Base-by-base conservation (phyloP, 2,113 vertebrate species). In the Monarcha castaneiventris region DNA sequence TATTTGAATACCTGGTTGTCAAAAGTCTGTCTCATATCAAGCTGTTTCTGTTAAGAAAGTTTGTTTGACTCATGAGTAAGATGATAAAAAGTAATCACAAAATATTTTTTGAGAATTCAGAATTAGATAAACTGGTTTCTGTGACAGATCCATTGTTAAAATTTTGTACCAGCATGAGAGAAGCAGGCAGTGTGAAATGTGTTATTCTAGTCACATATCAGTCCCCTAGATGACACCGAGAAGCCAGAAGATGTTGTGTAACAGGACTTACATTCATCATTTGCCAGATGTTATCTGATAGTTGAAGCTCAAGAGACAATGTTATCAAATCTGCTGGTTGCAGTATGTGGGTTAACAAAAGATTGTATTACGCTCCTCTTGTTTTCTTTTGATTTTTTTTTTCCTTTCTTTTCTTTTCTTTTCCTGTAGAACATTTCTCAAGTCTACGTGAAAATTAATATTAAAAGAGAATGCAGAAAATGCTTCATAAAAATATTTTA, bases 221-320 rank as follows among this genome's bases (percentile, higher is more conserved):
- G 30, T 87, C 79, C 91, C 85, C 80, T 88, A 66, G 94, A 93
- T 97, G 89, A 96, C 71, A 91, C 69, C 58, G 75, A 82, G 72
- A 93, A 96, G 77, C 89, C 95, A 93, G 93, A 83, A 97, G 90
- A 86, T 91, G 93, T 95, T 97, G 93, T 95, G 84, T 96, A 96
- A 96, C 61, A 84, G 89, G 93, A 75, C 89, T 96, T 97, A 97
- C 29, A 97, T 95, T 77, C 92, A 97, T 92, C 68, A 95, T 71
- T 91, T 87, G 87, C 95, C 97, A 98, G 97, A 95, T 98, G 95
- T 97, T 96, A 95, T 95, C 94, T 95, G 77, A 78, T 96, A 94
- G 82, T 85, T 79, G 67, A 84, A 94, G 84, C 94, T 96, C 95
- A 87, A 71, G 94, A 88, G 91, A 96, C 66, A 92, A 88, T 91